These are phyloP conservation scores for Drosophila paulistorum DNA, from an alignment of 1,140 invertebrate genomes.

Conservation along the genomic window DNA sequence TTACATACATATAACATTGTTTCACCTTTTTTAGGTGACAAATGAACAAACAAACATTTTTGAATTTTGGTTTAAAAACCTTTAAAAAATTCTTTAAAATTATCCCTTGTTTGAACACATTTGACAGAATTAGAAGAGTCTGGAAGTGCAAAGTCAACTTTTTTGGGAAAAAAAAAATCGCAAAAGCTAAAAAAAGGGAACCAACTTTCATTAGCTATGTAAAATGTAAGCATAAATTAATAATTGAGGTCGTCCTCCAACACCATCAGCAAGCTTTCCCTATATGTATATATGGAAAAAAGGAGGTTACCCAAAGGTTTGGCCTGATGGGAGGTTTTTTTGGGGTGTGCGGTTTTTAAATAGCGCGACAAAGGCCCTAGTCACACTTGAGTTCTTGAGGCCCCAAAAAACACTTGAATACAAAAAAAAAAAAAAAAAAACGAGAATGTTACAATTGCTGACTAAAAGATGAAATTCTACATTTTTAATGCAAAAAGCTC, in stretches of 20 bases:
- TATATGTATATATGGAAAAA: neutral
- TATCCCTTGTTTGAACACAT: neutral
- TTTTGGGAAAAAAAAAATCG: neutral
- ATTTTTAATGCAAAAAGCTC: conserved; percentile 74
- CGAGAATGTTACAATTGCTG: conserved; percentile 74
- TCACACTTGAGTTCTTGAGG: conserved; percentile 59
- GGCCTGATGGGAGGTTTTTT: neutral
- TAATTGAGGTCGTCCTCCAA: conserved; percentile 52
- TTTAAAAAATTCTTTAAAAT: neutral
- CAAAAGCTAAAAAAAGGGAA: conserved; percentile 9
- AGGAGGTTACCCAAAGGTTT: conserved; percentile 4
- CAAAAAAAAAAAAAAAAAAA: conserved; percentile 14
- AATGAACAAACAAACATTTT: no score
- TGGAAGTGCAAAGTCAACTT: neutral
- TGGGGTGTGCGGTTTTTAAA: conserved; percentile 55
- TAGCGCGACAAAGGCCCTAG: conserved; percentile 56
- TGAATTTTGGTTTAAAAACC: neutral
- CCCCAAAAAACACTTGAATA: conserved; percentile 63
- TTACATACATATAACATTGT: no score
- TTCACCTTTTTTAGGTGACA: no score
- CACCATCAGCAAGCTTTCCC: neutral
- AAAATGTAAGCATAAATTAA: conserved; percentile 59
- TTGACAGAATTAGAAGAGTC: neutral
- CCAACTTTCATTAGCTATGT: conserved; percentile 13
- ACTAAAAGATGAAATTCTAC: conserved; percentile 81